These are phyloP conservation scores for Sakesphorus luctuosus DNA, from an alignment of 2,113 vertebrate genomes.

Conservation along the genomic window DNA sequence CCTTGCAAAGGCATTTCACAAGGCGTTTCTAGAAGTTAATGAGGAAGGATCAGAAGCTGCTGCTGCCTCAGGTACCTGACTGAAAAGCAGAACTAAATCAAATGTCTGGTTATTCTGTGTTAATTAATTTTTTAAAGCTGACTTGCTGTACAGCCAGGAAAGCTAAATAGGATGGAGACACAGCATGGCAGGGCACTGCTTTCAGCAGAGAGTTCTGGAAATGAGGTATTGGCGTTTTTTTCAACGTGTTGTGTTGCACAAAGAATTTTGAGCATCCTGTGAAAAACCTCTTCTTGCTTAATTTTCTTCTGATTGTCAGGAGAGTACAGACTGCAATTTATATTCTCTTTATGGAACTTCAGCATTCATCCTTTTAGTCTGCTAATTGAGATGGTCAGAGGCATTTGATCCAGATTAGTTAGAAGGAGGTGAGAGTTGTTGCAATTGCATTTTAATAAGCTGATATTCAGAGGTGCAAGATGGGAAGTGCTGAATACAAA, in stretches of 20 bases:
- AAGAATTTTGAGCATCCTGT: background rate
- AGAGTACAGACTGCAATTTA: background rate
- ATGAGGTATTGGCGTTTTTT: background rate
- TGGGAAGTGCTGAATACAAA: background rate
- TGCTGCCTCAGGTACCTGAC: slow-evolving; percentile 87
- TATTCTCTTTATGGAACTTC: background rate
- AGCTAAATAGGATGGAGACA: background rate
- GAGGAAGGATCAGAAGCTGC: slow-evolving; percentile 97
- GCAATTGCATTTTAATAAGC: background rate
- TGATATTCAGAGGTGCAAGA: background rate
- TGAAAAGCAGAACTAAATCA: slow-evolving; percentile 23
- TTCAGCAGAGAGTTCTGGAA: background rate
- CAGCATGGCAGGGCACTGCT: background rate
- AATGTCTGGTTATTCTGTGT: background rate
- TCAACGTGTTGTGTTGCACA: background rate
- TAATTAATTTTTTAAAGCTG: slow-evolving; percentile 28
- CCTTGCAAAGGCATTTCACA: slow-evolving; percentile 92
- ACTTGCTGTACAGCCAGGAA: background rate
- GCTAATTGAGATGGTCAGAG: background rate
- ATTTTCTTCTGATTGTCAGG: background rate
- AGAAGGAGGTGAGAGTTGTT: background rate
- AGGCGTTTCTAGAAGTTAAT: slow-evolving; percentile 94
- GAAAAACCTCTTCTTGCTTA: background rate
- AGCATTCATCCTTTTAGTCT: background rate
- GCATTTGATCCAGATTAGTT: background rate